Evolutionary conservation across 2,113 vertebrate species (phyloP), one percentile per base, ranked within the genome.

Genomic region (Proteles cristata): DNA sequence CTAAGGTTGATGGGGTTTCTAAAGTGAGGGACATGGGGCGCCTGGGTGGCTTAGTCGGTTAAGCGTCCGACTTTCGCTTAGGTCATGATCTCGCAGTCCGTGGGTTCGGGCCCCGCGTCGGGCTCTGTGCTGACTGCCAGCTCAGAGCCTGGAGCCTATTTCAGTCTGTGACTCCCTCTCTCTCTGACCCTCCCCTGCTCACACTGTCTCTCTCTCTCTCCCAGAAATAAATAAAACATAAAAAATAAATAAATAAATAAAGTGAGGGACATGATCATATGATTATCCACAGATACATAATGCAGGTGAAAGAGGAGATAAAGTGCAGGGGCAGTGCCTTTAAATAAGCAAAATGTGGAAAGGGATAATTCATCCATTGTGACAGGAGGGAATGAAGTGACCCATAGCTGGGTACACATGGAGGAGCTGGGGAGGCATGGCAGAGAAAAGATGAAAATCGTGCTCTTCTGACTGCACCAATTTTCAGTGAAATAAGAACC

Each of bases 401-500:
- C 65, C 25, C 69, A 69, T 16, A 55, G 48, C 11, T 87, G 17
- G 7, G 33, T 39, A 21, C n/a, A 68, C 11, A 74, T 17, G 11
- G 7, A 94, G 15, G 53, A 63, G 14, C 31, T 61, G 74, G 23
- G 1, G 15, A 79, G 58, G 28, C 63, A 65, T 0, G 2, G 35
- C 1, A 53, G 16, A 84, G 12, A 69, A 87, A 58, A 84, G n/a
- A 90, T n/a, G 15, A 63, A 63, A 43, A 26, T 43, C 17, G 45
- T 53, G 82, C 17, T 88, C 35, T 90, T 95, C 55, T 15, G 0
- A 43, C 1, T 43, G 3, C 12, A 65, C 66, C 33, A 43, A 3
- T 80, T 85, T 96, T 91, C 61, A 85, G 26, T 81, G 71, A 92
- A 82, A 61, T 73, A 81, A 73, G 48, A 96, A 43, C 28, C 53